Evolutionary conservation across 2,113 vertebrate species (phyloP).

Genomic region (Oostethus manadensis): DNA sequence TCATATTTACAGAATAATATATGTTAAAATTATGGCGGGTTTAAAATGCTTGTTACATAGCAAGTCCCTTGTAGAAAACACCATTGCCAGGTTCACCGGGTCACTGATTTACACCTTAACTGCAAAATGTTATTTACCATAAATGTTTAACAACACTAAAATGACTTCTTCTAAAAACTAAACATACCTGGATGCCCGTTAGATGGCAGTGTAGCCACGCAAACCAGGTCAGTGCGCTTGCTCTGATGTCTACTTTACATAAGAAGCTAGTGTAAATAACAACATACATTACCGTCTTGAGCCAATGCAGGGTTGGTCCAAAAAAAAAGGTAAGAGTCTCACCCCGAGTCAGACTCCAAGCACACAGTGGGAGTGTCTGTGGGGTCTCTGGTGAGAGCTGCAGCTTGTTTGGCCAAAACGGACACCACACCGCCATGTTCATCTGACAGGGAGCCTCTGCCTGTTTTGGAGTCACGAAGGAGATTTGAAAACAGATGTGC

Average conservation of each 20-base stretch:
- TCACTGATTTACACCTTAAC: too few relatives aligned
- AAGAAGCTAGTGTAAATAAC: too few relatives aligned
- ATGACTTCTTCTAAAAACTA: background rate
- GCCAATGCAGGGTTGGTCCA: too few relatives aligned
- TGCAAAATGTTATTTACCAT: too few relatives aligned
- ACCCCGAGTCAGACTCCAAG: slow-evolving; percentile 92
- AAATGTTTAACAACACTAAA: too few relatives aligned
- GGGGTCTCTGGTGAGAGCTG: slow-evolving; percentile 82
- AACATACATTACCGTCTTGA: too few relatives aligned
- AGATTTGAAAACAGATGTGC: background rate
- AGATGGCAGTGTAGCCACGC: slow-evolving; percentile 45
- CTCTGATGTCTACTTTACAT: too few relatives aligned
- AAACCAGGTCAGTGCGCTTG: slow-evolving; percentile 9
- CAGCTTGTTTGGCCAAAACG: slow-evolving; percentile 88
- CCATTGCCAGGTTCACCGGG: too few relatives aligned
- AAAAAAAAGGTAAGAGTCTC: slow-evolving; percentile 39
- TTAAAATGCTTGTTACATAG: too few relatives aligned
- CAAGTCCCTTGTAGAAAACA: too few relatives aligned
- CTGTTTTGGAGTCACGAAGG: slow-evolving; percentile 49
- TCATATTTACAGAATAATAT: too few relatives aligned
- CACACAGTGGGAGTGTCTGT: slow-evolving; percentile 90
- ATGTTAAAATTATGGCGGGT: too few relatives aligned
- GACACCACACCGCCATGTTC: slow-evolving; percentile 91
- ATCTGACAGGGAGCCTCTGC: slow-evolving; percentile 89
- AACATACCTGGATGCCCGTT: slow-evolving; percentile 28